These are phyloP conservation scores for Penaeus vannamei DNA, from an alignment of 1,140 invertebrate species.

Conservation along the genomic window DNA sequence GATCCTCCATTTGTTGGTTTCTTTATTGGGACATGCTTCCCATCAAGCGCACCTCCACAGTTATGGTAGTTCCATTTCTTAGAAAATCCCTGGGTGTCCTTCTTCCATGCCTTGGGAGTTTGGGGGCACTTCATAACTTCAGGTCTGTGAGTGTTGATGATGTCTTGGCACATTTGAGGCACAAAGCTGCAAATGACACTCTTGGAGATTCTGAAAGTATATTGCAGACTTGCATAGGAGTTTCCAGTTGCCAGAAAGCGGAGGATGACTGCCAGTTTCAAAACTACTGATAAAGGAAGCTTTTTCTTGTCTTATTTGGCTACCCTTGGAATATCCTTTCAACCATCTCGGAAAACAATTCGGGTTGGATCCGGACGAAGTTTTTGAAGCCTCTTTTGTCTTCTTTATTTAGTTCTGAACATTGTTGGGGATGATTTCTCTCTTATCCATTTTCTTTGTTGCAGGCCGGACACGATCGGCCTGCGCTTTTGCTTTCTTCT, in stretches of 20 bases:
- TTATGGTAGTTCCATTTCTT: too few relatives aligned
- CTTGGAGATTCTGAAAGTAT: background rate
- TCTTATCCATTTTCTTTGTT: too few relatives aligned
- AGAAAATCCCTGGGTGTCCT: too few relatives aligned
- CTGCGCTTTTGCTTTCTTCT: background rate
- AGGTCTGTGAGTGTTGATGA: background rate
- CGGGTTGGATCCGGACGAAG: too few relatives aligned
- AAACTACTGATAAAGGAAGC: background rate
- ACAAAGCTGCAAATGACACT: background rate
- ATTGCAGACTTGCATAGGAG: too few relatives aligned
- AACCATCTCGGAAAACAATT: too few relatives aligned
- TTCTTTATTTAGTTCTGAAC: background rate
- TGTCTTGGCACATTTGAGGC: background rate
- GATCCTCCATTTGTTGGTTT: too few relatives aligned
- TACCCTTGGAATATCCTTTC: too few relatives aligned
- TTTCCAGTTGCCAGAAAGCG: background rate
- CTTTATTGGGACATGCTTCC: too few relatives aligned
- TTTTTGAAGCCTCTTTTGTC: background rate
- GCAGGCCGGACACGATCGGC: too few relatives aligned
- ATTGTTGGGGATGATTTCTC: background rate
- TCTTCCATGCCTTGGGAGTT: background rate
- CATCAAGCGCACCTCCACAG: too few relatives aligned
- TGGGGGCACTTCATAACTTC: background rate
- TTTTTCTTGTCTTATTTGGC: too few relatives aligned
- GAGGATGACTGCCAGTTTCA: constrained; percentile 12